Percentiles rank a stretch among this genome's conserved stretches.
phyloP scores from a whole-genome alignment of 1,140 invertebrate species.

The Drosophila neocordata region DNA sequence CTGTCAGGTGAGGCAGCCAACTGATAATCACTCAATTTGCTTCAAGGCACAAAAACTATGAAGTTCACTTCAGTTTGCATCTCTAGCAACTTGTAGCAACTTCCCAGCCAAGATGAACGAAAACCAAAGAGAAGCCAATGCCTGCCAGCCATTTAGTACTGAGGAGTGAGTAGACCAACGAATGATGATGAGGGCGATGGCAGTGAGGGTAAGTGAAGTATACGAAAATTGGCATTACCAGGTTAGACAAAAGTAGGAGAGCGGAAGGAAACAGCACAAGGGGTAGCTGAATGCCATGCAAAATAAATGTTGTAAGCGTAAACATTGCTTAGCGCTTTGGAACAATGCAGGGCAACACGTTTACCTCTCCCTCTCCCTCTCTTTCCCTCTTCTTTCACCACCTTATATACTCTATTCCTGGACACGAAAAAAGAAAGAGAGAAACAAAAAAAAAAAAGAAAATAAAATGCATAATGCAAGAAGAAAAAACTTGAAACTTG shows the following conservation, averaged over 20 bases:
- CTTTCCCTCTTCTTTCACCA: not conserved
- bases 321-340: conserved; percentile 65
- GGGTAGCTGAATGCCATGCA: conserved; percentile 57
- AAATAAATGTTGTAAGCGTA: conserved; percentile 79
- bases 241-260: not conserved
- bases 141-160: conserved; percentile 59
- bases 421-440: not conserved
- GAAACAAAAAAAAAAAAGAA: conserved; percentile 3
- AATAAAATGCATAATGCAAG: conserved; percentile 70
- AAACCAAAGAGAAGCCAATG: conserved; percentile 54
- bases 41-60: conserved; percentile 66
- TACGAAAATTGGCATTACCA: conserved; percentile 71
- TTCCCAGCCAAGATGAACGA: conserved; percentile 10
- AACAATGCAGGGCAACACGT: conserved; percentile 50
- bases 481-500: conserved; percentile 23
- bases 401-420: not conserved
- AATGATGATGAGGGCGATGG: not conserved
- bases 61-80: conserved; percentile 55
- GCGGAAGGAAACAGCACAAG: not conserved
- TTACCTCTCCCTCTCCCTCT: conserved; percentile 20
- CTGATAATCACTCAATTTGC: conserved; percentile 80
- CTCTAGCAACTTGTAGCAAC: conserved; percentile 53
- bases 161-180: not conserved
- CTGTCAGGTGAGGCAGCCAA: conserved; percentile 63
- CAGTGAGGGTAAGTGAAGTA: conserved; percentile 54